A percentile compares a stretch with the other conserved stretches of the same genome.
These are phyloP conservation scores for Oreotrochilus melanogaster DNA, from an alignment of 2,113 vertebrate genomes.

Conservation along the genomic window DNA sequence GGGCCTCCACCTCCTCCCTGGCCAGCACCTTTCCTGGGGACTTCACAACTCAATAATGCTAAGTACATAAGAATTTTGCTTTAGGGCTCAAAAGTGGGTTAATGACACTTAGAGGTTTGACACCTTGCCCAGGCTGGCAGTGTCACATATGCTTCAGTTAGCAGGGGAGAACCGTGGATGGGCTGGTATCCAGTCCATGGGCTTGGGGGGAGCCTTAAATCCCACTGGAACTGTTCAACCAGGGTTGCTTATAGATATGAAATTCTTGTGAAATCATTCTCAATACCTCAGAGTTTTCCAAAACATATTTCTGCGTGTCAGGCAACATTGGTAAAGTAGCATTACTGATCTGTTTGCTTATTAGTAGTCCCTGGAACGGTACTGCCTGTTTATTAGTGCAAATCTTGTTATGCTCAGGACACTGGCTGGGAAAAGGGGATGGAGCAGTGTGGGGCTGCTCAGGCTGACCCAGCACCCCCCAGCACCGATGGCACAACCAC, in stretches of 20 bases:
- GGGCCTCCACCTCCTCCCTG: not conserved
- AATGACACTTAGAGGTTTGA: not conserved
- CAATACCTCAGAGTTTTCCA: not conserved
- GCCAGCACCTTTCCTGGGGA: not conserved
- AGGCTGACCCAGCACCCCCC: no score
- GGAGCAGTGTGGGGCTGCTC: not conserved
- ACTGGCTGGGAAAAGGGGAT: not conserved
- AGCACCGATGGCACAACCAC: not conserved
- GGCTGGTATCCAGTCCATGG: fast-evolving
- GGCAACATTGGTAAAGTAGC: not conserved
- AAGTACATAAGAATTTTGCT: not conserved
- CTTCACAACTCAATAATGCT: not conserved
- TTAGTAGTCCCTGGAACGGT: not conserved
- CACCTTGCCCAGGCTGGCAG: fast-evolving
- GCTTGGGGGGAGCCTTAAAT: not conserved
- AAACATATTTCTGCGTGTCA: not conserved
- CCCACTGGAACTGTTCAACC: not conserved
- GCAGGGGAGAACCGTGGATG: fast-evolving
- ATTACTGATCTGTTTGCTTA: no score
- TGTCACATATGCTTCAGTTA: not conserved
- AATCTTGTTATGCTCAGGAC: fast-evolving
- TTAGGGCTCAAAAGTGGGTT: not conserved
- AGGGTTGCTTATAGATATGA: fast-evolving
- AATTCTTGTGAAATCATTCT: fast-evolving
- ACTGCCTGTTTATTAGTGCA: not conserved